Conservation (phyloP, 2,113 vertebrate genomes). For the Bungarus multicinctus region DNA sequence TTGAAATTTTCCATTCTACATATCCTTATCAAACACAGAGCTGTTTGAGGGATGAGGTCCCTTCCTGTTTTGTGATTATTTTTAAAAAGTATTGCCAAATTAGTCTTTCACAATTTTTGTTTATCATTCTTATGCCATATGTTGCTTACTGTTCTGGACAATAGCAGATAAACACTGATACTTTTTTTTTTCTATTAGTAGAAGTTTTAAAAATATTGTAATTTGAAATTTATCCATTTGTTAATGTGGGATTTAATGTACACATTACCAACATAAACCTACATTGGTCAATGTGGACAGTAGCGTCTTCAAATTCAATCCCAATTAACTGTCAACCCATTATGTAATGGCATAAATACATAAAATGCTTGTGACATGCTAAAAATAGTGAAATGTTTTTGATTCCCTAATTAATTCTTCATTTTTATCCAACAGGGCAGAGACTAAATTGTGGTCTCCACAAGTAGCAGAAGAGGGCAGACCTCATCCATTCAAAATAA, state of each 20-base stretch:
- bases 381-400: neutral
- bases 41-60: neutral
- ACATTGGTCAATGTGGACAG: neutral
- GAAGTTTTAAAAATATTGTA: neutral
- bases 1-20: neutral
- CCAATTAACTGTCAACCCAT: neutral
- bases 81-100: neutral
- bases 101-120: neutral
- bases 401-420: conserved; percentile 20
- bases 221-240: neutral
- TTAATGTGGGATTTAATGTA: neutral
- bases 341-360: neutral
- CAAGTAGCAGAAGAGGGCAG: conserved; percentile 79
- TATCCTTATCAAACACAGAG: neutral
- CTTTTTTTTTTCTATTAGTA: neutral
- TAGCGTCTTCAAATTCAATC: neutral
- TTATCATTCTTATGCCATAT: neutral
- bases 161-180: neutral
- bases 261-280: neutral
- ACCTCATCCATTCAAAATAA: conserved; percentile 88
- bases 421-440: conserved; percentile 70
- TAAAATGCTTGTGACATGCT: neutral
- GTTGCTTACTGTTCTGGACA: neutral
- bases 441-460: conserved; percentile 89
- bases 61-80: neutral